Conservation (phyloP, 2,797 vertebrate genomes). For the Falco columbarius region DNA sequence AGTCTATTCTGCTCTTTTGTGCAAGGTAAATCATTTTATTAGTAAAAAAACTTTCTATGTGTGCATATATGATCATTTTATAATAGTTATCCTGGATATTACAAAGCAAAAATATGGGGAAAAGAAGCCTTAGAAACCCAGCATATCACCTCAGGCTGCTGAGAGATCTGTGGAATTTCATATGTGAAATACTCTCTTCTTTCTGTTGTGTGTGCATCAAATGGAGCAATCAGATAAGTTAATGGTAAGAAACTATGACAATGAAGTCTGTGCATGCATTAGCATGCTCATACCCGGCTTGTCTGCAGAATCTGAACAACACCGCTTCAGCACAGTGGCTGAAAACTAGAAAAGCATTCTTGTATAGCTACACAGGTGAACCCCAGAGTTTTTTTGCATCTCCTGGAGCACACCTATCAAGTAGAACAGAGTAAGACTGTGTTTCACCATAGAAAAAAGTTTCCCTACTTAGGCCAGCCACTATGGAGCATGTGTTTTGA, state of each 20-base stretch:
- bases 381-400: background rate
- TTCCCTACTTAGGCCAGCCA: background rate
- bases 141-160: constrained; percentile 28
- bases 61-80: background rate
- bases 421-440: background rate
- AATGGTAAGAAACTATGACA: background rate
- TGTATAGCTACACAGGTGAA: background rate
- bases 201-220: background rate
- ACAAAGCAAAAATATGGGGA: background rate
- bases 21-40: background rate
- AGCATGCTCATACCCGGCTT: background rate
- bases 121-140: background rate
- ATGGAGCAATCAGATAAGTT: constrained; percentile 9
- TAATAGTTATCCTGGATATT: background rate
- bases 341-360: background rate
- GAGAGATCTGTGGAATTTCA: constrained; percentile 59
- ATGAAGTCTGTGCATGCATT: background rate
- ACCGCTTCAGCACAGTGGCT: background rate
- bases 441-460: background rate
- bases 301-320: background rate
- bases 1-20: background rate
- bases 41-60: background rate
- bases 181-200: constrained; percentile 10
- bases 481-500: background rate
- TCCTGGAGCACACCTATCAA: background rate